Percentiles rank a stretch among this genome's conserved stretches.
Evolutionary conservation across 2,113 vertebrate genomes (phyloP).

Genomic region (Anarhynchus alexandrinus): DNA sequence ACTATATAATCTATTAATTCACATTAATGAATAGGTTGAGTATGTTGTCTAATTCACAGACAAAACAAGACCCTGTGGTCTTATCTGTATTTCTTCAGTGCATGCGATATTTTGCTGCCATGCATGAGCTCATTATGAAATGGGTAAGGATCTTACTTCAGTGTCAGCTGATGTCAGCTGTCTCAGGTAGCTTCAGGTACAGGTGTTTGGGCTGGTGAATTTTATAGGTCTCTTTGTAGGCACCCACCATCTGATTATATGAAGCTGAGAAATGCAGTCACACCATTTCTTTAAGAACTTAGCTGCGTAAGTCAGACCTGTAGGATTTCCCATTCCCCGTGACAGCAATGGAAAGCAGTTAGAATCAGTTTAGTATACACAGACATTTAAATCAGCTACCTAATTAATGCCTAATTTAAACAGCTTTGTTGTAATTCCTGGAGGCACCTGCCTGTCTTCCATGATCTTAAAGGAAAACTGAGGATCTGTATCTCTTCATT

Average conservation of each 20-base stretch:
- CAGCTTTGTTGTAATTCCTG: background rate
- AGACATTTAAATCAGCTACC: background rate
- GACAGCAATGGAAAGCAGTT: background rate
- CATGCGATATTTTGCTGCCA: background rate
- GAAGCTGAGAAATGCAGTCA: background rate
- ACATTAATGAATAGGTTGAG: background rate
- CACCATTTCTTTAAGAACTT: background rate
- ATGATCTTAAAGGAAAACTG: background rate
- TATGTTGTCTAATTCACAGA: background rate
- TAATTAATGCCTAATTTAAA: background rate
- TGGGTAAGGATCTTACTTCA: background rate
- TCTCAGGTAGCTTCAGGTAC: background rate
- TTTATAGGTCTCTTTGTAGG: background rate
- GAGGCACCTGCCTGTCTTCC: background rate
- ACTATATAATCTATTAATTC: background rate
- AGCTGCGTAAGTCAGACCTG: accelerated
- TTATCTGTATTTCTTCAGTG: background rate
- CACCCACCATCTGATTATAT: background rate
- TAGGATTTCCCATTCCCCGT: background rate
- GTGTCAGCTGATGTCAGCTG: background rate
- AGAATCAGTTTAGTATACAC: background rate
- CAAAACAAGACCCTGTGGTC: background rate
- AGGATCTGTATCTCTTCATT: background rate
- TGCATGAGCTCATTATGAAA: background rate
- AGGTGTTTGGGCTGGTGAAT: background rate